Evolutionary conservation across 2,888 invertebrate species (phyloP), one percentile per base, ranked within the genome.

Genomic region (Drosophila greeni): DNA sequence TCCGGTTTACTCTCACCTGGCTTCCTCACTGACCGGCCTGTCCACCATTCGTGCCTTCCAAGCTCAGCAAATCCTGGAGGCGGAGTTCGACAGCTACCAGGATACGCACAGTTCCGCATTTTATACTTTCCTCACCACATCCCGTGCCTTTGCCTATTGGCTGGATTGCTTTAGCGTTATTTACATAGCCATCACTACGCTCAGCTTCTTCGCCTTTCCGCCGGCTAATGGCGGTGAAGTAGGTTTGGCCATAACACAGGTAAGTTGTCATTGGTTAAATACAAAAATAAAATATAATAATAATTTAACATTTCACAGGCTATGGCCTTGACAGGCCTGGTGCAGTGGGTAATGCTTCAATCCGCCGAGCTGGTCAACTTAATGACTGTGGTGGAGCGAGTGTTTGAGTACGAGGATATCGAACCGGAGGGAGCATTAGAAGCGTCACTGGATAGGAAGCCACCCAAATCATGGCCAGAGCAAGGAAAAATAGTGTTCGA

Each of bases 81-180:
- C 91, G 39, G 95, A 95, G 86, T 96, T 96, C 82, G 95, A 95
- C 79, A 91, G 91, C 73, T 94, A 95, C 83, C 95, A 95, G 87
- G 95, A 95, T 85, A 86, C 94, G 1, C 97, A 98, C 86, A 95
- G 97, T 53, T 95, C 97, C 0, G 94, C 98, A 0, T 98, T 96
- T 94, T 98, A 93, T 86, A 90, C 96, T 78, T 97, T 97, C 87
- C 93, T 99, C 33, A 93, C 95, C 0, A 94, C 95, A 2, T 95
- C 96, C 2, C 92, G 98, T 66, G 97, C 98, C 76, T 97, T 99
- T 86, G 98, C 97, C 1, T 95, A 97, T 85, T 95, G 95, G 92
- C 89, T 99, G 80, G 99, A 99, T 87, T 91, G 95, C 72, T 92
- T 97, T 55, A 97, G 97, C 86, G 92, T 96, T 0, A 72, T 95